Base-by-base conservation (phyloP, 92 coral and sea anemone genomes). In the Isaurus tuberculatus region DNA sequence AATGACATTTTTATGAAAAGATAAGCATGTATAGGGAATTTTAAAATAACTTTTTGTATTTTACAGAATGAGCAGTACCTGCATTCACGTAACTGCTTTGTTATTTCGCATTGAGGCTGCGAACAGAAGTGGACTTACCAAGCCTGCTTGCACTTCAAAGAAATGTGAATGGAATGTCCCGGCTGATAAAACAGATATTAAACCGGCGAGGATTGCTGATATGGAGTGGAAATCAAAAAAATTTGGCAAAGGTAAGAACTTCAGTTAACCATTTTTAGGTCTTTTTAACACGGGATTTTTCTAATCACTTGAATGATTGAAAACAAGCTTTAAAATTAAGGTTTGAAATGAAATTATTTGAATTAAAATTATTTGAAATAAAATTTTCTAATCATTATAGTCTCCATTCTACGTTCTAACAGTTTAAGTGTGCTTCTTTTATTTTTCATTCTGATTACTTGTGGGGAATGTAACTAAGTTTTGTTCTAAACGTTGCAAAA, bases 61-160 rank as follows among this genome's bases (percentile, higher is more conserved):
- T 73, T 42, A 32, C 51, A 61, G 84, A 58, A 87, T 87, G 84
- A 73, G 84, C 65, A 65, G 87, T 70, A 64, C 87, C 9, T 88
- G 91, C 69, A 83, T 83, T 44, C 91, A 83, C 55, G 85, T 89
- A 20, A 86, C 92, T 8, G 90, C 92, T 26, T 74, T 86, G 73
- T 57, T 86, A 29, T 89, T 89, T 29, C 79, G 90, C n/a, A 55
- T 89, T 40, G 90, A 80, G 25, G 89, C 89, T 75, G 92, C 87
- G 1, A 89, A 89, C 60, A 55, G 89, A 66, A 79, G 0, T 79
- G 92, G 89, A 13, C 73, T 85, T 27, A 89, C 92, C 5, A 87
- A 87, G 44, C 89, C 86, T 13, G 90, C 90, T 32, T 72, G 90
- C 65, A 81, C 90, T 17, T 81, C 90, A 55, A 82, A 83, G 70